phyloP scores from a whole-genome alignment of 2,113 vertebrate genomes.

The Isichthys henryi region DNA sequence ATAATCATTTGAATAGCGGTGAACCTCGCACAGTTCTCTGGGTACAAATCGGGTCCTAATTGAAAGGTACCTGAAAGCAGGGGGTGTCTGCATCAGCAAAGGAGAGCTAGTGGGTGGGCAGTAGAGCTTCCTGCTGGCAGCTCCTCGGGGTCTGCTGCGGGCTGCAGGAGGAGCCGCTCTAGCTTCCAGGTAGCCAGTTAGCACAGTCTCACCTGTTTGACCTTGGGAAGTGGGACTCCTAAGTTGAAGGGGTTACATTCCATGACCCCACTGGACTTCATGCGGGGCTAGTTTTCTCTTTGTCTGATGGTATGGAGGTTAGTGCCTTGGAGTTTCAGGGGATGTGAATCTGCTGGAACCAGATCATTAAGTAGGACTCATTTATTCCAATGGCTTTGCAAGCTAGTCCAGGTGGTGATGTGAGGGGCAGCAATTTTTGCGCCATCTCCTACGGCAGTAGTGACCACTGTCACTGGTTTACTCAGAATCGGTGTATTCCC shows the following conservation, averaged over 20 bases:
- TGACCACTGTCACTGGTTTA: not conserved
- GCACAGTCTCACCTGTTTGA: not conserved
- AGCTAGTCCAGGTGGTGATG: not conserved
- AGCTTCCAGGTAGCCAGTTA: not conserved
- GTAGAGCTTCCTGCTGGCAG: not conserved
- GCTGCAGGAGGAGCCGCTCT: not conserved
- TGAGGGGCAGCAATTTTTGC: too few species aligned
- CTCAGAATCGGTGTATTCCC: not conserved
- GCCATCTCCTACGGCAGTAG: not conserved
- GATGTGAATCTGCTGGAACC: not conserved
- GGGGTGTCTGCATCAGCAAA: not conserved
- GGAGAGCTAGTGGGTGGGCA: not conserved
- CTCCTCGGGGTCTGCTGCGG: not conserved
- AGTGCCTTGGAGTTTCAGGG: not conserved
- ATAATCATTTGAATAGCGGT: not conserved
- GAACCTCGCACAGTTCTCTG: not conserved
- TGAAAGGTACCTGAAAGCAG: not conserved
- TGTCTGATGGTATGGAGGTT: not conserved
- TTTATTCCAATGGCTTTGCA: not conserved
- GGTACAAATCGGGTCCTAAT: not conserved
- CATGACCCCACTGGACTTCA: not conserved
- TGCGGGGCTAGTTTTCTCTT: not conserved
- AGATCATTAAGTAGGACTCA: not conserved
- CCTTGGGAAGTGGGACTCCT: not conserved
- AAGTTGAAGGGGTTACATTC: not conserved